Percentiles rank a stretch among this genome's conserved stretches.
These are phyloP conservation scores for Pseudonaja textilis DNA, from an alignment of 2,113 vertebrate genomes.

Conservation along the genomic window DNA sequence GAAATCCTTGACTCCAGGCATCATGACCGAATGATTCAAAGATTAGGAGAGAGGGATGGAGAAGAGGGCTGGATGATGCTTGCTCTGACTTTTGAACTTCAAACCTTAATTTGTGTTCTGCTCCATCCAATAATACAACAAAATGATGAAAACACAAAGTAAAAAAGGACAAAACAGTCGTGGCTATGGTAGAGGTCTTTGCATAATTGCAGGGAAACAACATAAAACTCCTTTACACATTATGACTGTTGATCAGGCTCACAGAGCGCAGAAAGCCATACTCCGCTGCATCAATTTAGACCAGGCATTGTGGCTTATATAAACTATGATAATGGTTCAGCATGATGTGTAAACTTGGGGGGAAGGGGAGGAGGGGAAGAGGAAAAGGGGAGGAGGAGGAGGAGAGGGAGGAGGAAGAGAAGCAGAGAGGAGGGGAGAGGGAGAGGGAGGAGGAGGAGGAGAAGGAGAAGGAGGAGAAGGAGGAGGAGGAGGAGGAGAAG, in stretches of 20 bases:
- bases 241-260: not conserved
- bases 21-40: conserved; percentile 5
- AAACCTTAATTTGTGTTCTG: not conserved
- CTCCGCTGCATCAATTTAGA: not conserved
- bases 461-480: too few species aligned
- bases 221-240: not conserved
- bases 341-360: not conserved
- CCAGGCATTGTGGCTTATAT: not conserved
- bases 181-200: not conserved
- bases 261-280: not conserved
- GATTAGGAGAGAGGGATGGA: conserved; percentile 9
- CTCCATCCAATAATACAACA: not conserved
- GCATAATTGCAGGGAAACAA: not conserved
- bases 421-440: too few species aligned
- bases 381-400: too few species aligned
- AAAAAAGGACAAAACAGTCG: not conserved
- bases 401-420: too few species aligned
- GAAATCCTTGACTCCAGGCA: conserved; percentile 36
- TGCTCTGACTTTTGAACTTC: not conserved
- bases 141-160: not conserved
- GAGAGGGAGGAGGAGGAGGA: too few species aligned
- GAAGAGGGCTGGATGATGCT: not conserved
- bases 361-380: too few species aligned
- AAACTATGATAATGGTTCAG: not conserved
- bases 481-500: too few species aligned